These are phyloP conservation scores for Zoanthus gigantus DNA, from an alignment of 92 coral and sea anemone species.

Conservation along the genomic window DNA sequence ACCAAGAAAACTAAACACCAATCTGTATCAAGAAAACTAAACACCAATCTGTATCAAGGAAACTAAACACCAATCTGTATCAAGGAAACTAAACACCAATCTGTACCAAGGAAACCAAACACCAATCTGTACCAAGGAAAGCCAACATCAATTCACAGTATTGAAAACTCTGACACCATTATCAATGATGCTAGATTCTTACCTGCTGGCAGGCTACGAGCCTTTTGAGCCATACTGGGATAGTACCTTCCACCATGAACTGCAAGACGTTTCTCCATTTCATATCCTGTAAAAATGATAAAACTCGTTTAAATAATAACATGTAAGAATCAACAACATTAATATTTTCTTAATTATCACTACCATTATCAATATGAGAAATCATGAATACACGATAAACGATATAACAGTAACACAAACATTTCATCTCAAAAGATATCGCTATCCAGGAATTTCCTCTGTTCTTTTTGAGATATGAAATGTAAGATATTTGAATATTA, in stretches of 20 bases:
- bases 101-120: background rate
- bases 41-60: background rate
- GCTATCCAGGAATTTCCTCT: too few species aligned
- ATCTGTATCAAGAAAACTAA: background rate
- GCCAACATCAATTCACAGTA: background rate
- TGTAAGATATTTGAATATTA: too few species aligned
- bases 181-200: background rate
- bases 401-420: too few species aligned
- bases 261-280: constrained; percentile 76
- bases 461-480: too few species aligned
- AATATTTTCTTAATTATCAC: background rate
- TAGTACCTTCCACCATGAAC: constrained; percentile 71
- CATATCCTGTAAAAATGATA: constrained; percentile 67
- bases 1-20: background rate
- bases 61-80: background rate
- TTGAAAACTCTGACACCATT: background rate
- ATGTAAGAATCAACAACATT: background rate
- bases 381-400: too few species aligned
- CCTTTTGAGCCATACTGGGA: constrained; percentile 48
- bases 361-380: too few species aligned
- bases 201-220: constrained; percentile 17
- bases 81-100: background rate
- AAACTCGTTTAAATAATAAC: background rate
- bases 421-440: too few species aligned
- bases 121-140: background rate